phyloP scores from a whole-genome alignment of 1,140 invertebrate genomes.

The Conus betulinus region DNA sequence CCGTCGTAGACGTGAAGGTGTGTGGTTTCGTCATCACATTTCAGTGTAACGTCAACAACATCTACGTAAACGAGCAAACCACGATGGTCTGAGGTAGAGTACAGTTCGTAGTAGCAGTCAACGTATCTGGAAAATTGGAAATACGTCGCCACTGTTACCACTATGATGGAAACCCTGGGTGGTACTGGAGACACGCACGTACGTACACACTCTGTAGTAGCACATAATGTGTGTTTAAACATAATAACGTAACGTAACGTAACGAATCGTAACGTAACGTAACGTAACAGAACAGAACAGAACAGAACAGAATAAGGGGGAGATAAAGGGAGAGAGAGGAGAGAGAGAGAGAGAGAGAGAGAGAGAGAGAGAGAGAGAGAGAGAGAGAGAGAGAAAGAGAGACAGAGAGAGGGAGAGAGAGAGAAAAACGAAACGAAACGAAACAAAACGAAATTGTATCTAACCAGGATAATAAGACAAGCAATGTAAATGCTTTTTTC shows the following conservation, averaged over 20 bases:
- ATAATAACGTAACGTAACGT: too few relatives aligned
- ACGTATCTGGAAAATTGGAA: slow-evolving; percentile 11
- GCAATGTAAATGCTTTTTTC: too few relatives aligned
- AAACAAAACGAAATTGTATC: too few relatives aligned
- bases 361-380: neutral
- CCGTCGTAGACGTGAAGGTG: slow-evolving; percentile 38
- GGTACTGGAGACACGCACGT: neutral
- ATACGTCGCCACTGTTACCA: too few relatives aligned
- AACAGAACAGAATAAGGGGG: neutral
- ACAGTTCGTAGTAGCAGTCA: slow-evolving; percentile 33
- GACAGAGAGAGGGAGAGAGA: neutral
- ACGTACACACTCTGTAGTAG: neutral
- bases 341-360: slow-evolving; percentile 11
- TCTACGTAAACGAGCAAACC: slow-evolving; percentile 2
- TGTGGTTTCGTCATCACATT: slow-evolving; percentile 28
- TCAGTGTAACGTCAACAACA: slow-evolving; percentile 33
- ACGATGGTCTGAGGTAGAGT: neutral
- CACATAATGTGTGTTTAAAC: too few relatives aligned
- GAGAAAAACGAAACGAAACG: too few relatives aligned
- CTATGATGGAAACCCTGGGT: too few relatives aligned
- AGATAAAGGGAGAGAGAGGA: neutral
- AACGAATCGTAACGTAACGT: too few relatives aligned
- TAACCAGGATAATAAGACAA: too few relatives aligned
- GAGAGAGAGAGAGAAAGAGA: neutral
- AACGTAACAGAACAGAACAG: neutral